These are phyloP conservation scores for Oncopodura yosiiana DNA, from an alignment of 1,140 invertebrate species.

Conservation along the genomic window DNA sequence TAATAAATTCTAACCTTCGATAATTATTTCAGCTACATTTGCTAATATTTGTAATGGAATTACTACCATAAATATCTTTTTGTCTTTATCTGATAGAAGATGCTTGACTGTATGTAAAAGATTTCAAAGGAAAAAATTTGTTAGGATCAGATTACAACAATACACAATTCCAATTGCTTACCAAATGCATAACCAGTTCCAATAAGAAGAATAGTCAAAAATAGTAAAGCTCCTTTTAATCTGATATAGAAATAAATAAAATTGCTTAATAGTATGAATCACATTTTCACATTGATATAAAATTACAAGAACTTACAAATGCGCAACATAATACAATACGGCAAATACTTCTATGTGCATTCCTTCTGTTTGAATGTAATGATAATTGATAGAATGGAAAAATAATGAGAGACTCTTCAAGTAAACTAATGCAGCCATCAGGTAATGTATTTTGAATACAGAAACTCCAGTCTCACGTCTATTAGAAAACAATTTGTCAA, in stretches of 20 bases:
- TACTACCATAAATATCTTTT: slow-evolving; percentile 97
- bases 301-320: slow-evolving; percentile 56
- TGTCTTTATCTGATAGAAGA: slow-evolving; percentile 88
- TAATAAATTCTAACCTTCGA: no score
- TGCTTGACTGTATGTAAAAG: no score
- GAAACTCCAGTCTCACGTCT: slow-evolving; percentile 36
- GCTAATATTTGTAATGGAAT: slow-evolving; percentile 90
- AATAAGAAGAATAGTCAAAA: slow-evolving; percentile 91
- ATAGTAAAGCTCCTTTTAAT: slow-evolving; percentile 84
- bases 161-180: no score
- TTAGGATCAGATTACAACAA: no score
- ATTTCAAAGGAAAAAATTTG: no score
- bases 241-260: slow-evolving; percentile 40
- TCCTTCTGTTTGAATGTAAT: slow-evolving; percentile 88
- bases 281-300: neutral
- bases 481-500: slow-evolving; percentile 2
- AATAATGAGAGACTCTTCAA: slow-evolving; percentile 84
- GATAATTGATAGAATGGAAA: slow-evolving; percentile 94
- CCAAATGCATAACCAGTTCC: slow-evolving; percentile 99
- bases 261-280: slow-evolving; percentile 5
- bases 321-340: slow-evolving; percentile 90
- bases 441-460: slow-evolving; percentile 92
- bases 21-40: slow-evolving; percentile 93
- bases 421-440: slow-evolving; percentile 90
- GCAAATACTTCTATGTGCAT: slow-evolving; percentile 95